Conservation (phyloP, 2,113 vertebrate genomes). For the Dendropsophus ebraccatus region DNA sequence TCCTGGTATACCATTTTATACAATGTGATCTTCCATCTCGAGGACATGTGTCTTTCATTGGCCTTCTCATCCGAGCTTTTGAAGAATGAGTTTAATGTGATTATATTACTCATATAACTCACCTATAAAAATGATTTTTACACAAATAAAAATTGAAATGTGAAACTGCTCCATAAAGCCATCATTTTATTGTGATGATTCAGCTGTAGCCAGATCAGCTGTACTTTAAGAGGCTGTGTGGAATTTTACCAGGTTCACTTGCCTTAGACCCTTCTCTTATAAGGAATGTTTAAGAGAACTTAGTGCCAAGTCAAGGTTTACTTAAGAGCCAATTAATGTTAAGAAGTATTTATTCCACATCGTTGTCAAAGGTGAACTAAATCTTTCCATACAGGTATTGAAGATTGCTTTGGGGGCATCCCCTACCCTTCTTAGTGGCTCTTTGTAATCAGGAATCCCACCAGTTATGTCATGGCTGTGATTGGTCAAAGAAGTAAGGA, state of each 20-base stretch:
- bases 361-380: neutral
- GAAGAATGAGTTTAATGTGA: too few relatives aligned
- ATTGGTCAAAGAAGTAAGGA: too few relatives aligned
- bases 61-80: neutral
- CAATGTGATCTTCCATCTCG: too few relatives aligned
- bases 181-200: neutral
- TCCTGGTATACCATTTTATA: too few relatives aligned
- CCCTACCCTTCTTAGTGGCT: too few relatives aligned
- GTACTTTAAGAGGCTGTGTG: neutral
- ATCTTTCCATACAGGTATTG: neutral
- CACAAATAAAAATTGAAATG: neutral
- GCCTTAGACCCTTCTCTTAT: neutral
- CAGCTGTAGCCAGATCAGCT: neutral
- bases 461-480: too few relatives aligned
- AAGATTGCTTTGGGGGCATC: neutral
- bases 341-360: too few relatives aligned
- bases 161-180: neutral
- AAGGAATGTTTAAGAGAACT: neutral
- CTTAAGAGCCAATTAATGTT: neutral
- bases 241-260: neutral
- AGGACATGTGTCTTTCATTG: neutral
- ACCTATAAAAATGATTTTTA: slow-evolving; percentile 5
- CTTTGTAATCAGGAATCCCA: too few relatives aligned
- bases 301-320: neutral
- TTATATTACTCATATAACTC: neutral